These are phyloP conservation scores for Nesometra sesokonis DNA, from an alignment of 35 echinoderm and acorn worm species.

Conservation along the genomic window DNA sequence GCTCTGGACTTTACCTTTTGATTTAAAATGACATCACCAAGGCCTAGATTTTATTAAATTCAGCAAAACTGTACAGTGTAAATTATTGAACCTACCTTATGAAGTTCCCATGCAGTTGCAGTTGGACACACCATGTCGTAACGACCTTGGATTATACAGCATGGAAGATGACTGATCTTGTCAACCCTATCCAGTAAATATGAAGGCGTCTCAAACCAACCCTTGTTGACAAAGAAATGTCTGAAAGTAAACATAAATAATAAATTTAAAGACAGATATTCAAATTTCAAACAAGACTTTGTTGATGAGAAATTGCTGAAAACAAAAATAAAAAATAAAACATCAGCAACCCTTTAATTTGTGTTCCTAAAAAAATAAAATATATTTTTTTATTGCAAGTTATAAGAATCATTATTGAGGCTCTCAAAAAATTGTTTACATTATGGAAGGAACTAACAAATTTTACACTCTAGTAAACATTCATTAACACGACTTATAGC, in stretches of 20 bases:
- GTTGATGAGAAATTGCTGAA: conserved; percentile 41
- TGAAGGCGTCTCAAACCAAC: conserved; percentile 14
- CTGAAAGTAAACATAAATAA: not conserved
- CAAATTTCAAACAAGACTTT: conserved; percentile 16
- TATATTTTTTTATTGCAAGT: too few species aligned
- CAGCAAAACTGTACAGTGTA: not conserved
- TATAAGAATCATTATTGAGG: too few species aligned
- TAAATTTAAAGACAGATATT: too few species aligned
- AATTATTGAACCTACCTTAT: conserved; percentile 27
- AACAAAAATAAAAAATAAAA: too few species aligned
- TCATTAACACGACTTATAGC: too few species aligned
- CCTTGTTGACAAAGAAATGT: conserved; percentile 39
- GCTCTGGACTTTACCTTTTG: too few species aligned
- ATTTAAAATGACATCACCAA: too few species aligned
- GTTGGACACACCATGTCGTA: conserved; percentile 46
- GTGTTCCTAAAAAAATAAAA: too few species aligned
- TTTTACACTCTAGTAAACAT: too few species aligned
- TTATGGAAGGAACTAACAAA: too few species aligned
- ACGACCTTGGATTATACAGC: conserved; percentile 36
- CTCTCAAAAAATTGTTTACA: too few species aligned
- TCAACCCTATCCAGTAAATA: conserved; percentile 19
- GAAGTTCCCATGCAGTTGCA: conserved; percentile 22
- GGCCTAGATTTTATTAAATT: not conserved
- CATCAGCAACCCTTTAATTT: too few species aligned
- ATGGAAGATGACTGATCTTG: conserved; percentile 25